These are phyloP conservation scores for Halocynthia roretzi DNA, from an alignment of 23 tunicate species.

Conservation along the genomic window DNA sequence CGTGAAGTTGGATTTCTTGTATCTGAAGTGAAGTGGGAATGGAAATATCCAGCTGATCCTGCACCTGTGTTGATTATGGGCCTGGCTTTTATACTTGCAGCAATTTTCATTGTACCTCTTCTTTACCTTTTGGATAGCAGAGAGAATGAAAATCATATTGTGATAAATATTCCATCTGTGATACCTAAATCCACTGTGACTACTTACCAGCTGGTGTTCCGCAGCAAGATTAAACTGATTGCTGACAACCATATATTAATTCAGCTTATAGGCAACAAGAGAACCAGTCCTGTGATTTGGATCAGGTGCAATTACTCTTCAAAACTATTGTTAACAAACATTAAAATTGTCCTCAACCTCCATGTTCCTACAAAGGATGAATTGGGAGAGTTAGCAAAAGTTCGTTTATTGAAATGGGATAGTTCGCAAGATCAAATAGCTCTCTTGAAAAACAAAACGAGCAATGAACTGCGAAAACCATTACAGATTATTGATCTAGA, in stretches of 20 bases:
- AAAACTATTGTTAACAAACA: not conserved
- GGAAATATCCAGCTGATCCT: constrained; percentile 34
- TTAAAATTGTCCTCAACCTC: not conserved
- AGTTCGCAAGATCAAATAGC: not conserved
- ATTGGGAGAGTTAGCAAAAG: not conserved
- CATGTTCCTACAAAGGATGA: not conserved
- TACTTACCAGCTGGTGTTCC: constrained; percentile 14
- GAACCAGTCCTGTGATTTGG: constrained; percentile 38
- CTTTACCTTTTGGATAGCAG: not conserved
- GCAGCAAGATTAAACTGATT: not conserved
- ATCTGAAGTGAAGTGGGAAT: constrained; percentile 35
- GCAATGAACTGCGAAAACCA: too few relatives aligned
- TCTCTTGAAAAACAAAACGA: too few relatives aligned
- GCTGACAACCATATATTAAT: constrained; percentile 12
- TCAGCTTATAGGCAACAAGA: constrained; percentile 11
- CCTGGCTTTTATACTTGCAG: not conserved
- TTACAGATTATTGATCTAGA: too few relatives aligned
- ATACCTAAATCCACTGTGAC: not conserved
- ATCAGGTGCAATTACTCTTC: constrained; percentile 25
- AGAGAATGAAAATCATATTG: not conserved
- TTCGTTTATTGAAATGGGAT: constrained; percentile 1
- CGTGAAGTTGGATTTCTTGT: constrained; percentile 67
- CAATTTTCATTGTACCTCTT: not conserved
- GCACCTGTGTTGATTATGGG: constrained; percentile 26
- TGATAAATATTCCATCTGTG: constrained; percentile 19